Evolutionary conservation across 2,888 invertebrate genomes (phyloP).

Genomic region (Lepas anatifera): DNA sequence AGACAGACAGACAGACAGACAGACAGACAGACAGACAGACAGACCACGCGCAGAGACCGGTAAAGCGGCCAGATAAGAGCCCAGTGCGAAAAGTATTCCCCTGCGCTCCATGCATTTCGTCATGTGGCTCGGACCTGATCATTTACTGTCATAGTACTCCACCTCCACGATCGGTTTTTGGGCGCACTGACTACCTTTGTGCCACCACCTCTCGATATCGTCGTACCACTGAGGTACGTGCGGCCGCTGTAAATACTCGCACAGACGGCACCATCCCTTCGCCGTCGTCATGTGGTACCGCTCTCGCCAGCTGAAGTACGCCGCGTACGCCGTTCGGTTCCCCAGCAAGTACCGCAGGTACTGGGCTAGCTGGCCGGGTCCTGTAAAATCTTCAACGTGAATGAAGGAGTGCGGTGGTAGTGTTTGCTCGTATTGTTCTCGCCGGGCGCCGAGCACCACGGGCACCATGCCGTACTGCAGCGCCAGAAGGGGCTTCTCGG

Average conservation of each 20-base stretch:
- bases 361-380: slow-evolving; percentile 14
- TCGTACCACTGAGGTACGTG: too few relatives aligned
- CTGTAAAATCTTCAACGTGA: slow-evolving; percentile 16
- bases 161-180: too few relatives aligned
- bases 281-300: background rate
- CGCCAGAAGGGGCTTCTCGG: background rate
- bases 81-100: too few relatives aligned
- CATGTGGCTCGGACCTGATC: too few relatives aligned
- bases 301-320: background rate
- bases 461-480: slow-evolving; percentile 13
- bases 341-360: slow-evolving; percentile 7
- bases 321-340: background rate
- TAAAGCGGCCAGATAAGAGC: too few relatives aligned
- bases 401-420: slow-evolving; percentile 16
- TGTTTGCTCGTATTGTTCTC: background rate
- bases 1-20: too few relatives aligned
- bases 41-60: too few relatives aligned
- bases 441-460: slow-evolving; percentile 14
- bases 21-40: too few relatives aligned
- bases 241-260: background rate
- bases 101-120: too few relatives aligned
- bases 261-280: background rate
- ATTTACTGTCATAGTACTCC: too few relatives aligned
- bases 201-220: too few relatives aligned
- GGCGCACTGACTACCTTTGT: too few relatives aligned